phyloP scores from a whole-genome alignment of 2,797 vertebrate species.

The Calcarius lapponicus region DNA sequence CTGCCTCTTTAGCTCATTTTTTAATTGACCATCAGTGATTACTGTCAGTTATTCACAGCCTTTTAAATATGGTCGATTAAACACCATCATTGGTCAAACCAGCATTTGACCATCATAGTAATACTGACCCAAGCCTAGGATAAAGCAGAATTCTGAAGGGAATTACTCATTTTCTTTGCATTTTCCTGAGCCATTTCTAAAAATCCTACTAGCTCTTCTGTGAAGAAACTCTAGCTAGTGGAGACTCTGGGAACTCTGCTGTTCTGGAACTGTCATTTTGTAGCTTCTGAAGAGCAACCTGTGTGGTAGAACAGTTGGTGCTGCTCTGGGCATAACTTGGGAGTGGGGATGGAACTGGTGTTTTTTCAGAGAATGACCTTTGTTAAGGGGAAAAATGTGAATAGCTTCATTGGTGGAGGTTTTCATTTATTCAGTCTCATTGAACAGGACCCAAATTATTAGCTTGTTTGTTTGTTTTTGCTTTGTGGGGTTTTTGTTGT shows the following conservation, averaged over 20 bases:
- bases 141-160: background rate
- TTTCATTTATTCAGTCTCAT: background rate
- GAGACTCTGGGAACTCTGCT: background rate
- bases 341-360: background rate
- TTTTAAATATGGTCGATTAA: background rate
- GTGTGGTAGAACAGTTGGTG: background rate
- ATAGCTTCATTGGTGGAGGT: background rate
- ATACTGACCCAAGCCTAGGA: background rate
- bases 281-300: background rate
- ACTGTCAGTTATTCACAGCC: background rate
- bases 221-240: background rate
- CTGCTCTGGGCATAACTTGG: background rate
- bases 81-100: background rate
- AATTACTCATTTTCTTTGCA: background rate
- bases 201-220: background rate
- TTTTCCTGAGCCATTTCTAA: background rate
- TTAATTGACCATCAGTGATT: background rate
- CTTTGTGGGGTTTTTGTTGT: background rate
- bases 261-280: background rate
- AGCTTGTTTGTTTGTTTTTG: background rate
- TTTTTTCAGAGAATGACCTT: background rate
- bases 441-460: background rate
- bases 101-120: background rate
- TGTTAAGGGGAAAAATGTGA: background rate
- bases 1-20: background rate